Evolutionary conservation across 1,140 invertebrate species (phyloP).

Genomic region (Rhagoletis pomonella): DNA sequence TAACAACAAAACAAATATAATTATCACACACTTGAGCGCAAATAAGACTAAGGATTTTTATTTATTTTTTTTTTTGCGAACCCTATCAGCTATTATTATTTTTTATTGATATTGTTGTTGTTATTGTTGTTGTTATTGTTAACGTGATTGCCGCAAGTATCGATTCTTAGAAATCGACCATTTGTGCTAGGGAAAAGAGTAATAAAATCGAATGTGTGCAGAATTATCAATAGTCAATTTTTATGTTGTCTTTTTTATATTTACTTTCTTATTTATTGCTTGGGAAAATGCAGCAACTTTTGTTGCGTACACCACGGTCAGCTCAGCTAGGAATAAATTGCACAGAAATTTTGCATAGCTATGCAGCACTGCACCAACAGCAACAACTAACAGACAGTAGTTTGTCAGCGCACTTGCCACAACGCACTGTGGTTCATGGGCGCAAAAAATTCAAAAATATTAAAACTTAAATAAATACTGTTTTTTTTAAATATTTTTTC

Average conservation of each 20-base stretch:
- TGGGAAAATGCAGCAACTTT: neutral
- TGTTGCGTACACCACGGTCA: neutral
- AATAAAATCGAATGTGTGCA: slow-evolving; percentile 44
- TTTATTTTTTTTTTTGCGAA: neutral
- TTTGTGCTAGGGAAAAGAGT: slow-evolving; percentile 24
- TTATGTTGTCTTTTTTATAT: neutral
- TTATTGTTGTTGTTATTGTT: neutral
- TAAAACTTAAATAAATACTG: no score
- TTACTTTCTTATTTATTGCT: neutral
- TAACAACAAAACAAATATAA: slow-evolving; percentile 1
- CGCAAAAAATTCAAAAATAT: no score
- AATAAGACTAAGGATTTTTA: neutral
- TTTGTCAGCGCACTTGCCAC: no score
- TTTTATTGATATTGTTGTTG: neutral
- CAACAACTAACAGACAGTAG: neutral
- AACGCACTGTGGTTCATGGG: no score
- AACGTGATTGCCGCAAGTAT: neutral
- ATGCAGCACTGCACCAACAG: neutral
- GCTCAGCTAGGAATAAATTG: neutral
- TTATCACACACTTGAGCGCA: neutral
- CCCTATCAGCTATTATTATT: neutral
- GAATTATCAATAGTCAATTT: neutral
- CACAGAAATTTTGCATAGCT: neutral
- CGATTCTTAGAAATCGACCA: slow-evolving; percentile 41
- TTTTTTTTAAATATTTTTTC: no score